These are phyloP conservation scores for Chrysocyon brachyurus DNA, from an alignment of 2,797 vertebrate species.

Conservation along the genomic window DNA sequence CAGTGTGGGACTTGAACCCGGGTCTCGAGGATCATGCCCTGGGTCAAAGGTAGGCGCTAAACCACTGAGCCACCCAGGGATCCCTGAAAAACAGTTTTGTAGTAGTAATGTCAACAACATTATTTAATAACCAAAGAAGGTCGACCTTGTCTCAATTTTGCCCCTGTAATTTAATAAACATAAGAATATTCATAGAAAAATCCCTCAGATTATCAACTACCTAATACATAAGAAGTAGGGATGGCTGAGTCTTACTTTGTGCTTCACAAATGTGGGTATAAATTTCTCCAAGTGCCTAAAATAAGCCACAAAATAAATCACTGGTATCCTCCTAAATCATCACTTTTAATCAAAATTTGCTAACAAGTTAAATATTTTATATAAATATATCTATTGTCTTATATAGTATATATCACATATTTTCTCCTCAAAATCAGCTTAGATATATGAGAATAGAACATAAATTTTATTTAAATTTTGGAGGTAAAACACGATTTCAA, in stretches of 20 bases:
- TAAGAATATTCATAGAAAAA: background rate
- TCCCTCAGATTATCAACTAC: background rate
- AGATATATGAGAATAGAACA: background rate
- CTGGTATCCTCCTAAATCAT: background rate
- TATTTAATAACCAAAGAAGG: background rate
- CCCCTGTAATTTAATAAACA: background rate
- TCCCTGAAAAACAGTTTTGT: background rate
- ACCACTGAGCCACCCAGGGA: no score
- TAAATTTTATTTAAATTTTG: constrained; percentile 29
- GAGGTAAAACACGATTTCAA: background rate
- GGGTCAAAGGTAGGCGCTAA: no score
- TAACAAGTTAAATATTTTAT: background rate
- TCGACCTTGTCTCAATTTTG: background rate
- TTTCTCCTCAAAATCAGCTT: background rate
- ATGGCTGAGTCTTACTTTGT: background rate
- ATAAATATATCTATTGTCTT: background rate
- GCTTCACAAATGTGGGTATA: background rate
- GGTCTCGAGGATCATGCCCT: no score
- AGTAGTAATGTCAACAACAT: background rate
- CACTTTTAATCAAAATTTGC: background rate
- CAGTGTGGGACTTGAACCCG: no score
- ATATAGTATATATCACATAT: background rate
- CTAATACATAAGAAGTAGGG: background rate
- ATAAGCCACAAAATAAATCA: background rate
- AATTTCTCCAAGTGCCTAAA: background rate